Base-by-base conservation (phyloP, 53 echinoderm and acorn worm species). In the Luidia sarsii region DNA sequence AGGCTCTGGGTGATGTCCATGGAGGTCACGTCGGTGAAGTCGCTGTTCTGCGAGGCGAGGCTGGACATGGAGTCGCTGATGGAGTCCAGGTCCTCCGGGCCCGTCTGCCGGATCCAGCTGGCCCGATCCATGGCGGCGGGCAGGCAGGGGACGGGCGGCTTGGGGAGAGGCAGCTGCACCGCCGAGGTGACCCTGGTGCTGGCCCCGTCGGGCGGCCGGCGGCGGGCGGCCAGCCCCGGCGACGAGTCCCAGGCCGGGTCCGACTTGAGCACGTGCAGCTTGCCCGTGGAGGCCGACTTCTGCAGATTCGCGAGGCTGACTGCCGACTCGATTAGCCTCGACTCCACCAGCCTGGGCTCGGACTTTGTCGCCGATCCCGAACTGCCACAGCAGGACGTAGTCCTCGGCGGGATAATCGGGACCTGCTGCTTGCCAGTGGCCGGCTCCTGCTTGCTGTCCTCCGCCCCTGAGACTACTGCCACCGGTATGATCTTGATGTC, bases 1-100 rank as follows among this genome's bases (percentile, higher is more conserved):
- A 73, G 10, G 23, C 84, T 84, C 77, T 77, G 77, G 15, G 77
- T 77, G 41, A 77, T 77, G 77, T 77, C 77, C 77, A 77, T 77
- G 30, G 59, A 61, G 0, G 50, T 39, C 39, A 77, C 46, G 9
- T 41, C 41, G n/a, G n/a, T n/a, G n/a, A n/a, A n/a, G 11, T 74
- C 74, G 32, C 77, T 77, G 46, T 32, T 39, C 21, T 71, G 71
- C 11, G 71, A 71, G 15, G 39, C 36, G 27, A 77, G 41, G 60
- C 77, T 77, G 19, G 77, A 45, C 77, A 60, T 77, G 48, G 77
- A 77, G 77, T 60, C 77, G 0, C 59, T 43, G 8, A 59, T 59
- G n/a, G 59, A 77, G 18, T 77, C 77, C 23, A 27, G 36, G 10
- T 77, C 77, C n/a, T 77, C 77, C 30, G 24, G 50, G 10, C 15